Conservation (phyloP, 2,113 vertebrate species). For the Periophthalmus modestus region DNA sequence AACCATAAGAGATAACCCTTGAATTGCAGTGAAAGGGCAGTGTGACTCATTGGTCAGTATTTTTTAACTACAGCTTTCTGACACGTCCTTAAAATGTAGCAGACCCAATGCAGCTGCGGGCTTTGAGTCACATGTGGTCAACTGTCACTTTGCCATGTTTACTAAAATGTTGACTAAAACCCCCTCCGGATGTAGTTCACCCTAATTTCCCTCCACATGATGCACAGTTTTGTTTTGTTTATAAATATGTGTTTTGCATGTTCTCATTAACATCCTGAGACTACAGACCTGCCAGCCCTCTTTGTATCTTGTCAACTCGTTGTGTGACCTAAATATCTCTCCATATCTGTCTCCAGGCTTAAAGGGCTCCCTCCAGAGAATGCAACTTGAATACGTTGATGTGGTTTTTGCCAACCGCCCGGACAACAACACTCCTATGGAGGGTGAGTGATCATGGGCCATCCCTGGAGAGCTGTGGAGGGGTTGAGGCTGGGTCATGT, state of each 20-base stretch:
- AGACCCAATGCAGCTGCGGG: slow-evolving; percentile 33
- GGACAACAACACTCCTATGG: slow-evolving; percentile 96
- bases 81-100: slow-evolving; percentile 12
- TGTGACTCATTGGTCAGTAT: background rate
- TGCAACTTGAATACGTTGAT: slow-evolving; percentile 97
- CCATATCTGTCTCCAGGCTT: slow-evolving; percentile 78
- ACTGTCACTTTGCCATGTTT: slow-evolving; percentile 41
- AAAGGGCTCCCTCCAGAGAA: slow-evolving; percentile 91
- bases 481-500: slow-evolving; percentile 22
- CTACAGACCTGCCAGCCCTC: background rate
- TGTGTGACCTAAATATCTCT: slow-evolving; percentile 4
- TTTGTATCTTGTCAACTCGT: slow-evolving; percentile 2
- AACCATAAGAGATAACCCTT: background rate
- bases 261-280: background rate
- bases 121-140: slow-evolving; percentile 41
- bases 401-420: slow-evolving; percentile 97
- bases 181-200: slow-evolving; percentile 24
- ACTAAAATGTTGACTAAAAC: slow-evolving; percentile 26
- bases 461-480: background rate
- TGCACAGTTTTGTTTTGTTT: background rate
- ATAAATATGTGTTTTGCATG: background rate
- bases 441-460: slow-evolving; percentile 81
- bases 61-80: background rate
- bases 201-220: slow-evolving; percentile 12
- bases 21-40: background rate